These are phyloP conservation scores for Nymphicus hollandicus DNA, from an alignment of 2,113 vertebrate species.

Conservation along the genomic window DNA sequence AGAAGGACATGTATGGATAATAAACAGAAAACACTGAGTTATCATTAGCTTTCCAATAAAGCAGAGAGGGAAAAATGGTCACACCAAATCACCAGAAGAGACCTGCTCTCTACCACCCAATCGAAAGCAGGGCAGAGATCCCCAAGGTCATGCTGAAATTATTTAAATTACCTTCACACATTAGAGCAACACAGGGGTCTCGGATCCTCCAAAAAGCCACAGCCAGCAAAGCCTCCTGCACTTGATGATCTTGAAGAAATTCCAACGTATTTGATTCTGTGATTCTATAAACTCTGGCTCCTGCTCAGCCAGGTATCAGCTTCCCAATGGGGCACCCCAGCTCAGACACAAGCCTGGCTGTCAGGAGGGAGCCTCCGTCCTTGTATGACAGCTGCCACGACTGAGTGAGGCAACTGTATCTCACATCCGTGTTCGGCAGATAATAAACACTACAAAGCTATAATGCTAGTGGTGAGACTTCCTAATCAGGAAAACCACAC, in stretches of 20 bases:
- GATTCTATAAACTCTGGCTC: not conserved
- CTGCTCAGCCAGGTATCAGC: not conserved
- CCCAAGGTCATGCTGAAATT: not conserved
- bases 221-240: not conserved
- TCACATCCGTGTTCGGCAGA: not conserved
- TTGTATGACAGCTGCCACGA: not conserved
- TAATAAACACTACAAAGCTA: not conserved
- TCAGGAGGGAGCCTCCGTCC: not conserved
- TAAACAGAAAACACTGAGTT: not conserved
- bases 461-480: not conserved
- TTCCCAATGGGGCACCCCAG: not conserved
- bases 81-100: not conserved
- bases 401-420: not conserved
- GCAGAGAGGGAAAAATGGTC: not conserved
- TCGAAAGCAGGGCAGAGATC: rapidly evolving
- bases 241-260: not conserved
- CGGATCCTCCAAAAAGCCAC: not conserved
- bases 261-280: not conserved
- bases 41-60: not conserved
- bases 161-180: not conserved
- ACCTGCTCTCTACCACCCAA: not conserved
- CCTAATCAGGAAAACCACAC: not conserved
- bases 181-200: not conserved
- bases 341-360: not conserved
- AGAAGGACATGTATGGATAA: not conserved